phyloP scores from a whole-genome alignment of 2,888 invertebrate genomes.

The Nezara viridula region DNA sequence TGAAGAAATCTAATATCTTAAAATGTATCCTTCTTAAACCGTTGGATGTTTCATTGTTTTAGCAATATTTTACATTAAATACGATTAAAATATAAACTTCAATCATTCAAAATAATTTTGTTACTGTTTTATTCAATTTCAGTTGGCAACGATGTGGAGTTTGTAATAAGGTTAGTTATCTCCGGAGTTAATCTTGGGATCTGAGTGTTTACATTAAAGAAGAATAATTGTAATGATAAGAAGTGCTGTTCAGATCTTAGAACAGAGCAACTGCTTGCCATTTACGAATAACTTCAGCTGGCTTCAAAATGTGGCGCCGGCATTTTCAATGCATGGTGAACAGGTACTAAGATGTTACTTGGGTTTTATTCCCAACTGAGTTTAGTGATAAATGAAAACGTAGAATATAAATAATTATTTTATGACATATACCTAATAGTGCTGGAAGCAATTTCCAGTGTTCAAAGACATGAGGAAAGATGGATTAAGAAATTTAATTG shows the following conservation, averaged over 20 bases:
- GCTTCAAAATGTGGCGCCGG: constrained; percentile 69
- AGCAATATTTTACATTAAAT: background rate
- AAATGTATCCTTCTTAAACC: background rate
- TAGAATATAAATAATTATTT: background rate
- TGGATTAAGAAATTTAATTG: background rate
- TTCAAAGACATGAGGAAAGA: background rate
- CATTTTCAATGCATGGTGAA: constrained; percentile 70
- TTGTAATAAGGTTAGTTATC: background rate
- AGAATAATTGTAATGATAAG: constrained; percentile 60
- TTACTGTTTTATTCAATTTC: background rate
- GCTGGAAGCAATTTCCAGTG: background rate
- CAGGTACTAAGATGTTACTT: constrained; percentile 67
- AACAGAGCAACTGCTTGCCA: constrained; percentile 63
- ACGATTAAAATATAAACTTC: background rate
- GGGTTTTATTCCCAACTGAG: background rate
- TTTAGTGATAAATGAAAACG: background rate
- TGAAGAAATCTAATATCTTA: background rate
- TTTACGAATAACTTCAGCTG: constrained; percentile 66
- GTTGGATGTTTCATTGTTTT: background rate
- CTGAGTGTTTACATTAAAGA: background rate
- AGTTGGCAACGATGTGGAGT: constrained; percentile 21
- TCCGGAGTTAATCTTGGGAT: background rate
- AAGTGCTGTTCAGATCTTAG: constrained; percentile 61
- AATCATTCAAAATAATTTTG: background rate
- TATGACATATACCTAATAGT: background rate